Evolutionary conservation across 2,797 vertebrate species (phyloP).

Genomic region (Arctocebus calabarensis): DNA sequence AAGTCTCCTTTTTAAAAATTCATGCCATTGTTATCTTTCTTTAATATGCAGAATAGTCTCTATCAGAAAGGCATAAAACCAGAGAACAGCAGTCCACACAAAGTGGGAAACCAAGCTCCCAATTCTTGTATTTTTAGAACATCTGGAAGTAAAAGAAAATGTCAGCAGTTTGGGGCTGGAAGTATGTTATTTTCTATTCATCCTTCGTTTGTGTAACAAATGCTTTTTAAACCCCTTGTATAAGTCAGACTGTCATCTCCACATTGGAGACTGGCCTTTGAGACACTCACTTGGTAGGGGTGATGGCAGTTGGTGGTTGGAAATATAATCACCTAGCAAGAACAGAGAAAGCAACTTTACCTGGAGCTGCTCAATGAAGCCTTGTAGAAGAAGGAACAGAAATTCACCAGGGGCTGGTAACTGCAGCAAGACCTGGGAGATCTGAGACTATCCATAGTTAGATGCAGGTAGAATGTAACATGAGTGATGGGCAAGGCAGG

Average conservation of each 20-base stretch:
- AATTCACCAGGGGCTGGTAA: not conserved
- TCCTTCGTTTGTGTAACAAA: not conserved
- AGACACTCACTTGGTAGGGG: not conserved
- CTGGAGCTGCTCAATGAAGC: not conserved
- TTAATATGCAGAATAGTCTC: not conserved
- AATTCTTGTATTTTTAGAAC: not conserved
- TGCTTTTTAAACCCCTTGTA: not conserved
- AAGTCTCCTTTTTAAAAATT: conserved; percentile 8
- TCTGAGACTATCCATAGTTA: not conserved
- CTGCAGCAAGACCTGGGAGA: not conserved
- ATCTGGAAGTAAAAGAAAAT: not conserved
- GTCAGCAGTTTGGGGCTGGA: not conserved
- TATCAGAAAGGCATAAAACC: not conserved
- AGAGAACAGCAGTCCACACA: not conserved
- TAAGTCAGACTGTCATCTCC: not conserved
- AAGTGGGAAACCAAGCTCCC: not conserved
- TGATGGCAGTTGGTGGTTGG: not conserved
- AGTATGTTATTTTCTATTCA: not conserved
- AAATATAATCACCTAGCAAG: not conserved
- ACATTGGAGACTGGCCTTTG: not conserved
- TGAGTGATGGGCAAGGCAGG: not conserved
- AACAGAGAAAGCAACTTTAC: not conserved
- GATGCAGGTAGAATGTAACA: rapidly evolving
- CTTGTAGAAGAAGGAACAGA: not conserved
- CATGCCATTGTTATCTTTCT: not conserved